Evolutionary conservation across 2,113 vertebrate species (phyloP).

Genomic region (Pterocles gutturalis): DNA sequence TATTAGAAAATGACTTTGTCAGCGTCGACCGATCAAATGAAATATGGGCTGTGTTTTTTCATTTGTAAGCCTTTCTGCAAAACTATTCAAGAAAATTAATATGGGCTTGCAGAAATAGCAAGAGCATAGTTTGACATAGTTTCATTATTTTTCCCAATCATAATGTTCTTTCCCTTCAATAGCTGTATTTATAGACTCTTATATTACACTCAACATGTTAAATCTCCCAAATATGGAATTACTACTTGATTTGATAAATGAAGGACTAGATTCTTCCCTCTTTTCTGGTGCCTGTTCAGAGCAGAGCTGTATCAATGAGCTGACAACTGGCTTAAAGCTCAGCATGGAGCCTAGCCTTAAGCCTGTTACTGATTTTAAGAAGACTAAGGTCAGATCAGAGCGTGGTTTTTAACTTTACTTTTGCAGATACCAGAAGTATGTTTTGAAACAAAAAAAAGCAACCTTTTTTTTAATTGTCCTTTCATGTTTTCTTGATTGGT

Average conservation of each 20-base stretch:
- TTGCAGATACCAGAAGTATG: neutral
- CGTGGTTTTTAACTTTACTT: neutral
- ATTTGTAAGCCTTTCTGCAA: constrained; percentile 22
- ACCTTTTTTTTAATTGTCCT: neutral
- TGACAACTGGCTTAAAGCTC: neutral
- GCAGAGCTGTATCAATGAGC: neutral
- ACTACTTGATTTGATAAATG: neutral
- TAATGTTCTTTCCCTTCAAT: neutral
- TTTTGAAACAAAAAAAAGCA: neutral
- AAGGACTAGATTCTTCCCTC: neutral
- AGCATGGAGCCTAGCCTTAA: neutral
- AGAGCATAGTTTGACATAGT: neutral
- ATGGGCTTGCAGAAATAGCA: neutral
- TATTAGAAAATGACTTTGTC: neutral
- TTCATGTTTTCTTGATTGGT: neutral
- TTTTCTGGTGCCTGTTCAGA: neutral
- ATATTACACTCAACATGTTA: neutral
- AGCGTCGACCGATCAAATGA: neutral
- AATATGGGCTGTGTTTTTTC: neutral
- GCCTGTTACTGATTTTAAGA: neutral
- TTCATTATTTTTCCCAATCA: neutral
- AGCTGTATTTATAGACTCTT: constrained; percentile 42
- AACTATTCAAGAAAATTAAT: neutral
- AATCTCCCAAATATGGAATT: constrained; percentile 29
- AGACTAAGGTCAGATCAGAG: neutral